Evolutionary conservation across 2,113 vertebrate species (phyloP).

Genomic region (Alosa alosa): DNA sequence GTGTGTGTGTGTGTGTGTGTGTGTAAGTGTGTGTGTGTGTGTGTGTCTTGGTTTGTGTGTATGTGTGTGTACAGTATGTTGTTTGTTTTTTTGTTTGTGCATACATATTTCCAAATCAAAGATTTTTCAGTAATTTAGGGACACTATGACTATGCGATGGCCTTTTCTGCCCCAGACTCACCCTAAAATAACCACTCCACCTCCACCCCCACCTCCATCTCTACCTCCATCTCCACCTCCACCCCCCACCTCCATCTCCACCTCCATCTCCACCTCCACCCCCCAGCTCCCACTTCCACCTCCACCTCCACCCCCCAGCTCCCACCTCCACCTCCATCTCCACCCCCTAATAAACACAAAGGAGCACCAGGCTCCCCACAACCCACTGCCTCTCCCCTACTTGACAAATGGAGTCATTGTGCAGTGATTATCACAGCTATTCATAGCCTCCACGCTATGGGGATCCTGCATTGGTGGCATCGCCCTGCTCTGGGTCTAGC

Average conservation of each 20-base stretch:
- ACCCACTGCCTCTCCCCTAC: background rate
- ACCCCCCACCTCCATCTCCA: no score
- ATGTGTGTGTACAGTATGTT: background rate
- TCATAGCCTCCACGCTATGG: constrained; percentile 66
- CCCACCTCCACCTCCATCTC: background rate
- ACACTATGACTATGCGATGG: background rate
- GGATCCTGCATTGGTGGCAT: constrained; percentile 69
- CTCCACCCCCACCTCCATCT: background rate
- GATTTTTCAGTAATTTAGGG: background rate
- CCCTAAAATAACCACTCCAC: background rate
- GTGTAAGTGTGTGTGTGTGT: background rate
- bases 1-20: background rate
- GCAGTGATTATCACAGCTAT: constrained; percentile 72
- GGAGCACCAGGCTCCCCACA: constrained; percentile 2
- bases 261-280: background rate
- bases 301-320: background rate
- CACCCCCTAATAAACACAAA: background rate
- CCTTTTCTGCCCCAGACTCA: background rate
- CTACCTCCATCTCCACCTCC: no score
- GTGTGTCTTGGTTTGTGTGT: background rate
- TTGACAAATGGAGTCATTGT: constrained; percentile 76
- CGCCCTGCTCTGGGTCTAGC: constrained; percentile 56
- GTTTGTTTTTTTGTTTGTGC: background rate
- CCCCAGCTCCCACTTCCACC: background rate
- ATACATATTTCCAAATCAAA: background rate